phyloP scores from a whole-genome alignment of 2,797 vertebrate species.

The Borostomias antarcticus region DNA sequence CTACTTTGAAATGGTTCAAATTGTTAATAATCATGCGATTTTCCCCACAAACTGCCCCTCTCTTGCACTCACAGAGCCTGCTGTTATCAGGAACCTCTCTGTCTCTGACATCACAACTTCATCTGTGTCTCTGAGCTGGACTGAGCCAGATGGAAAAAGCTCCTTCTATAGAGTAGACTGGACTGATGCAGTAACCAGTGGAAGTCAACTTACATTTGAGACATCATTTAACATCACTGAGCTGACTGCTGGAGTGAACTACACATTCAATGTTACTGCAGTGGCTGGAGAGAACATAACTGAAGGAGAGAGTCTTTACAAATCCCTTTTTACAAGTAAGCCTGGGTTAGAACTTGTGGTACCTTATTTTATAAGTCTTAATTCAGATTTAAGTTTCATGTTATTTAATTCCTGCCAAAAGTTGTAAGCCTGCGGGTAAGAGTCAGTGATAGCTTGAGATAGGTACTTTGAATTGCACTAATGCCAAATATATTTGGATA shows the following conservation, averaged over 20 bases:
- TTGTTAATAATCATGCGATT: too few relatives aligned
- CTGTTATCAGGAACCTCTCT: not conserved
- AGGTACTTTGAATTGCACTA: too few relatives aligned
- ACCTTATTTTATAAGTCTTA: too few relatives aligned
- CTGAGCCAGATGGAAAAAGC: not conserved
- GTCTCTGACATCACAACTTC: constrained; percentile 22
- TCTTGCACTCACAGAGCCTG: constrained; percentile 49
- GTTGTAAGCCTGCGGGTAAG: too few relatives aligned
- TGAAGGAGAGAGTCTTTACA: not conserved
- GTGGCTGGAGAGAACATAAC: constrained; percentile 25
- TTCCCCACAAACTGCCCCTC: not conserved
- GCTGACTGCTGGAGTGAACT: constrained; percentile 2
- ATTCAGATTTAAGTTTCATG: too few relatives aligned
- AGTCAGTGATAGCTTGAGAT: too few relatives aligned
- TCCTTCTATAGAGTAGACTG: constrained; percentile 22
- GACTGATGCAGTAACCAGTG: not conserved
- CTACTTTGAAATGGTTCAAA: too few relatives aligned
- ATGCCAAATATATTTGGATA: too few relatives aligned
- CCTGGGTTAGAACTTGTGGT: too few relatives aligned
- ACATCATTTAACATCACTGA: constrained; percentile 7
- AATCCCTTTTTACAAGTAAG: constrained; percentile 31
- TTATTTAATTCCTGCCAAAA: too few relatives aligned
- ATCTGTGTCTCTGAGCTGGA: constrained; percentile 42
- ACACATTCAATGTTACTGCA: constrained; percentile 1
- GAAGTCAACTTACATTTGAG: not conserved